Conservation (phyloP, 2,797 vertebrate genomes). For the Spinus pinus region DNA sequence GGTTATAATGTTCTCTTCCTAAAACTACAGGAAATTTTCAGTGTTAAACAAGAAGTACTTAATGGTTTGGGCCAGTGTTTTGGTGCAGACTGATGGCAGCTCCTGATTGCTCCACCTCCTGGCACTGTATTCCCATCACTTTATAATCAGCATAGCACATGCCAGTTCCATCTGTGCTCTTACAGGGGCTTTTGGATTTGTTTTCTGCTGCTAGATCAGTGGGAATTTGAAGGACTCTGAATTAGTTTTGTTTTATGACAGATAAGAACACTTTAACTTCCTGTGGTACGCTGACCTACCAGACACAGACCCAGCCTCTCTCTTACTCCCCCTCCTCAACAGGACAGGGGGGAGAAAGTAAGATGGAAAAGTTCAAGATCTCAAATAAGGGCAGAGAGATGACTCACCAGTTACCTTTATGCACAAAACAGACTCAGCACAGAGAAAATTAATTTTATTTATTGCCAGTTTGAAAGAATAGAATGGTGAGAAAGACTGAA, state of each 20-base stretch:
- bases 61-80: background rate
- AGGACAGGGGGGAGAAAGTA: background rate
- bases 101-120: background rate
- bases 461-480: background rate
- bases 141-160: background rate
- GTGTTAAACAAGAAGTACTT: background rate
- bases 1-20: constrained; percentile 32
- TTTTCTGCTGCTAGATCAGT: background rate
- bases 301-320: rapidly evolving
- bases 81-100: background rate
- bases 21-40: constrained; percentile 6
- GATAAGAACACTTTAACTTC: background rate
- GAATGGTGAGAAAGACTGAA: background rate
- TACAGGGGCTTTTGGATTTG: background rate
- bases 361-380: background rate
- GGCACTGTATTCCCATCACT: background rate
- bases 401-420: background rate
- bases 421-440: background rate
- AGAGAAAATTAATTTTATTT: background rate
- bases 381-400: background rate
- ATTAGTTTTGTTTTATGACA: background rate
- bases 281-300: background rate
- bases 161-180: background rate
- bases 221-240: background rate
- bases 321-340: background rate